Conservation (phyloP, 2,797 vertebrate species). For the Xerus rutilus region DNA sequence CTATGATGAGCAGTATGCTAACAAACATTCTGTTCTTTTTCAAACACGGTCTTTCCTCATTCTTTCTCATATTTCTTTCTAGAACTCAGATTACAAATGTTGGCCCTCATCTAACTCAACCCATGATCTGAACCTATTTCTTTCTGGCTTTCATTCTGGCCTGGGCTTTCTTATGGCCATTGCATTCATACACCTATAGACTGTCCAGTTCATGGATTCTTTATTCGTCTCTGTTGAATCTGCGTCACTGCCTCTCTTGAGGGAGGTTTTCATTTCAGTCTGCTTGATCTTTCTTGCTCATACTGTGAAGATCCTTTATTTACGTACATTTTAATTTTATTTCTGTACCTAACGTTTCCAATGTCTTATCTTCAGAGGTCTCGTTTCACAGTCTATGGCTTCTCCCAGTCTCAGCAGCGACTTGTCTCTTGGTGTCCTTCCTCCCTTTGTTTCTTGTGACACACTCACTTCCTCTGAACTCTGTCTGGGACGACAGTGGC, state of each 20-base stretch:
- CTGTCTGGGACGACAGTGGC: not conserved
- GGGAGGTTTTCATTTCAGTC: slow-evolving; percentile 9
- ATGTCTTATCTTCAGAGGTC: not conserved
- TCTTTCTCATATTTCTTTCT: not conserved
- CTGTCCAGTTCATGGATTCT: not conserved
- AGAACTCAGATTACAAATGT: not conserved
- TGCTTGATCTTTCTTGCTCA: not conserved
- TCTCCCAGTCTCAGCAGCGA: not conserved
- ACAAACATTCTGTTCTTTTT: not conserved
- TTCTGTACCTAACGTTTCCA: not conserved
- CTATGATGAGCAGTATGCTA: not conserved
- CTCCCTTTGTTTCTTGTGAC: not conserved
- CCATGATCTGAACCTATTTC: not conserved
- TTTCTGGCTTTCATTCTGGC: not conserved
- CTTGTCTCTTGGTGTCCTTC: not conserved
- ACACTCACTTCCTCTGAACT: not conserved
- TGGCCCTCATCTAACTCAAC: not conserved
- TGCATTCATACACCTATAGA: not conserved
- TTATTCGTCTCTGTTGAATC: not conserved
- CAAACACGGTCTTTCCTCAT: not conserved
- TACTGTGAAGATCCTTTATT: not conserved
- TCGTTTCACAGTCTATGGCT: not conserved
- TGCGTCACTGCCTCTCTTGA: not conserved
- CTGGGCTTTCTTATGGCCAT: not conserved
- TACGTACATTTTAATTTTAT: not conserved